Evolutionary conservation across 1,140 invertebrate genomes (phyloP).

Genomic region (Dreissena rostriformis): DNA sequence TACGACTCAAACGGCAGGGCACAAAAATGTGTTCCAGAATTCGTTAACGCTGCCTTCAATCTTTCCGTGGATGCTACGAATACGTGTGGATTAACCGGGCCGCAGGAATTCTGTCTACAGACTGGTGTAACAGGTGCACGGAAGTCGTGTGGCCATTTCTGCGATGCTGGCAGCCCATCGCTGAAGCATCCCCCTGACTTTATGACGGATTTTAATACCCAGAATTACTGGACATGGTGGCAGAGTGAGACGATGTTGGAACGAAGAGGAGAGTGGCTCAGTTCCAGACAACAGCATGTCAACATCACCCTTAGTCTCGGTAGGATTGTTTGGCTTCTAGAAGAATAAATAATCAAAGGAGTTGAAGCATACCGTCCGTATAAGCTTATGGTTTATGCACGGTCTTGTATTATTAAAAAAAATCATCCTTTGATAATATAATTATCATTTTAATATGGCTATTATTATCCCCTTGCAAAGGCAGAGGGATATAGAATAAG

Average conservation of each 20-base stretch:
- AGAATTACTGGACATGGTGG: conserved; percentile 98
- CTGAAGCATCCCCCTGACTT: conserved; percentile 88
- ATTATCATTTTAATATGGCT: too few relatives aligned
- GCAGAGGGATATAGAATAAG: too few relatives aligned
- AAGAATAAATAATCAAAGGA: too few relatives aligned
- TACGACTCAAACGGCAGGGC: conserved; percentile 82
- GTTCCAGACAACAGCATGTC: conserved; percentile 88
- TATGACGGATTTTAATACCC: conserved; percentile 94
- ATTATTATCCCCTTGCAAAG: too few relatives aligned
- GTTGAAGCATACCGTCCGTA: too few relatives aligned
- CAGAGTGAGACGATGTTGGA: conserved; percentile 99
- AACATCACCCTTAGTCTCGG: conserved; percentile 95
- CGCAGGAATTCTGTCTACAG: conserved; percentile 91
- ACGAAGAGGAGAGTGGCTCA: conserved; percentile 32
- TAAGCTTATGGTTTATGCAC: too few relatives aligned
- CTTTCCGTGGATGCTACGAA: conserved; percentile 94
- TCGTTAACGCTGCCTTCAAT: conserved; percentile 96
- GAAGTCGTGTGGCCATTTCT: conserved; percentile 85
- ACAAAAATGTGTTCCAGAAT: conserved; percentile 96
- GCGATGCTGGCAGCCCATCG: conserved; percentile 82
- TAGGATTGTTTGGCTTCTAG: conserved; percentile 80
- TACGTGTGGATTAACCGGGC: conserved; percentile 89
- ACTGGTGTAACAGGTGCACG: conserved; percentile 85
- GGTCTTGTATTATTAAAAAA: too few relatives aligned
- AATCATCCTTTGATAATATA: too few relatives aligned